Evolutionary conservation across 2,113 vertebrate species (phyloP).

Genomic region (Capreolus pygargus): DNA sequence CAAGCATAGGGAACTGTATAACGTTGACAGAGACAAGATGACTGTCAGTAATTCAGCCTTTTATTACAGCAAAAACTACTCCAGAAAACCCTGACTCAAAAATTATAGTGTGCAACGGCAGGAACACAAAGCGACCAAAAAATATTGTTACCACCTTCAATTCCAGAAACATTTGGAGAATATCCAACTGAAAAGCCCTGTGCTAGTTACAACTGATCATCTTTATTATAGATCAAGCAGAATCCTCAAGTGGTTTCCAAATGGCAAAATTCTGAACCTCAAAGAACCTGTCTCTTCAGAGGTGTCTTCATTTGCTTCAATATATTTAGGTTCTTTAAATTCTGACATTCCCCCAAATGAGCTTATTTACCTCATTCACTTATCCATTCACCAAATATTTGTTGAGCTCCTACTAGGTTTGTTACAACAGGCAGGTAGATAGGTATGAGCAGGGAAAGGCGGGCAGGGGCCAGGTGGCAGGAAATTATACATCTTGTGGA

Average conservation of each 20-base stretch:
- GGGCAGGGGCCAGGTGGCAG: background rate
- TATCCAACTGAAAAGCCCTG: background rate
- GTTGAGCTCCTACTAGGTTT: background rate
- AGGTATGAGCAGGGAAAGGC: background rate
- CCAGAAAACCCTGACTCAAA: background rate
- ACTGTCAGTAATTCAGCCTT: background rate
- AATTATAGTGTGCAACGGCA: background rate
- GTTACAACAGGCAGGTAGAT: background rate
- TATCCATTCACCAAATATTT: background rate
- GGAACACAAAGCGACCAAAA: background rate
- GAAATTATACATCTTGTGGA: background rate
- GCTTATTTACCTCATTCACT: background rate
- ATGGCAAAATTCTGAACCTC: background rate
- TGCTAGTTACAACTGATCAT: no score
- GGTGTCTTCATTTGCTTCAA: background rate
- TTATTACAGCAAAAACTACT: background rate
- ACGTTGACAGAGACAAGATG: background rate
- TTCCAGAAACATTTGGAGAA: background rate
- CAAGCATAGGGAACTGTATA: background rate
- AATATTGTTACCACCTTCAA: background rate
- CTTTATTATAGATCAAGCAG: background rate
- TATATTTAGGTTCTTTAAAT: background rate
- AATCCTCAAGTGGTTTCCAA: background rate
- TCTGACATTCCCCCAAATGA: background rate
- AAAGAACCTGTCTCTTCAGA: background rate